These are phyloP conservation scores for Novumbra hubbsi DNA, from an alignment of 2,797 vertebrate genomes.

Conservation along the genomic window DNA sequence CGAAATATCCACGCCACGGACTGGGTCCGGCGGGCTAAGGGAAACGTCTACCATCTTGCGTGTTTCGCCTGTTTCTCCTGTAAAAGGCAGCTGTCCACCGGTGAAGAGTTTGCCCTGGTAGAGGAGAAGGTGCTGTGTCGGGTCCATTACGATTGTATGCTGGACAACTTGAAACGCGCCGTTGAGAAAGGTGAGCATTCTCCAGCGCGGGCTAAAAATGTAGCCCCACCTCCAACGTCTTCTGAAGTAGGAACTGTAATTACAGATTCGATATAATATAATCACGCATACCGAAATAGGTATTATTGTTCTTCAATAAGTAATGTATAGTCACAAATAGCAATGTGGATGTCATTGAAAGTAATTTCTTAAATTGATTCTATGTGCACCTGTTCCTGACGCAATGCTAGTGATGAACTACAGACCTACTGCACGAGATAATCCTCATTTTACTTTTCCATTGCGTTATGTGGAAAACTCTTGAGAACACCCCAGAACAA, in stretches of 20 bases:
- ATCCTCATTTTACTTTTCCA: too few relatives aligned
- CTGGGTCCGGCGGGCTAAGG: conserved; percentile 94
- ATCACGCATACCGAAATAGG: background rate
- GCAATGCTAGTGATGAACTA: background rate
- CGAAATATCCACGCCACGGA: conserved; percentile 91
- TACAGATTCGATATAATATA: background rate
- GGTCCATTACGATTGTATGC: conserved; percentile 92
- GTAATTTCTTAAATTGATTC: background rate
- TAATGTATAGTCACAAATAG: too few relatives aligned
- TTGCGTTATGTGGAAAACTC: too few relatives aligned
- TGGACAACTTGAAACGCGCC: conserved; percentile 92
- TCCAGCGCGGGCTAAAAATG: too few relatives aligned
- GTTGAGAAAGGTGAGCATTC: conserved; percentile 86
- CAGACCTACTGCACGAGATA: background rate
- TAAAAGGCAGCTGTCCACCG: conserved; percentile 92
- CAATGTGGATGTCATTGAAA: background rate
- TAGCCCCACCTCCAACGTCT: background rate
- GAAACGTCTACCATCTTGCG: conserved; percentile 92
- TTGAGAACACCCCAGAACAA: too few relatives aligned
- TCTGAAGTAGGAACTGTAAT: background rate
- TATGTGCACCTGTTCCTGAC: background rate
- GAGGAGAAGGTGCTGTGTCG: conserved; percentile 93
- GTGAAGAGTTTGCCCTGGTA: conserved; percentile 94
- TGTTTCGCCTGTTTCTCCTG: conserved; percentile 98
- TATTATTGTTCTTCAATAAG: background rate